phyloP scores from a whole-genome alignment of 1,140 invertebrate species.

The Macrostomum lignano region DNA sequence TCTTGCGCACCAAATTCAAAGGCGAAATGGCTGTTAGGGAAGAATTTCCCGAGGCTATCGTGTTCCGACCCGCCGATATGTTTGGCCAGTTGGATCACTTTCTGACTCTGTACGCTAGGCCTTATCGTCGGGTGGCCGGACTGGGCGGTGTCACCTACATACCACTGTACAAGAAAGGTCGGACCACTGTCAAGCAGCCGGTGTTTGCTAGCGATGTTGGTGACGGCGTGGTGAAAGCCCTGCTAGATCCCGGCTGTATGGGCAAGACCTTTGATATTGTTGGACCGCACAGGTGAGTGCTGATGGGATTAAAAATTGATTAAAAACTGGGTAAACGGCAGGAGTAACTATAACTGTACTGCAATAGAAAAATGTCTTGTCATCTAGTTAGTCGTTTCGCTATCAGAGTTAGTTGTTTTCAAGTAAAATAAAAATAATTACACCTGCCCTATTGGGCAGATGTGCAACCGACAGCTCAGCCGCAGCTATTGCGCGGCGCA shows the following conservation, averaged over 20 bases:
- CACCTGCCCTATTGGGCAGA: too few relatives aligned
- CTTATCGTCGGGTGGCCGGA: constrained; percentile 2
- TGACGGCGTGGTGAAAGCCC: constrained; percentile 45
- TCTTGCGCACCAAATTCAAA: constrained; percentile 21
- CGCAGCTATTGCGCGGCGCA: too few relatives aligned
- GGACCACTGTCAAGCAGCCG: constrained; percentile 61
- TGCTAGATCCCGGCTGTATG: constrained; percentile 43
- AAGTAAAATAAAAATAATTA: too few relatives aligned
- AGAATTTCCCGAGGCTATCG: constrained; percentile 78
- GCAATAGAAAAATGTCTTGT: too few relatives aligned
- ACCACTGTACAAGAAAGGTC: constrained; percentile 53
- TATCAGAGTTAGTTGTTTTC: too few relatives aligned
- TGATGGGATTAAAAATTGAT: too few relatives aligned
- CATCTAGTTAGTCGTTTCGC: too few relatives aligned
- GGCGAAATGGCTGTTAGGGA: constrained; percentile 60
- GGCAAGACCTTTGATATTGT: constrained; percentile 66
- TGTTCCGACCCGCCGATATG: constrained; percentile 59
- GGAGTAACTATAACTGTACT: too few relatives aligned
- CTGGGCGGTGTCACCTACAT: constrained; percentile 17
- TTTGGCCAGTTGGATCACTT: constrained; percentile 66
- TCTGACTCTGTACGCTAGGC: constrained; percentile 40
- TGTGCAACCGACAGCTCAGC: too few relatives aligned
- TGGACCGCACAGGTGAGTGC: constrained; percentile 39
- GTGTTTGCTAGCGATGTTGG: constrained; percentile 53
- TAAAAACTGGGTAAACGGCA: too few relatives aligned